Conservation (phyloP, 1,140 invertebrate species). For the Zaprionus capensis region DNA sequence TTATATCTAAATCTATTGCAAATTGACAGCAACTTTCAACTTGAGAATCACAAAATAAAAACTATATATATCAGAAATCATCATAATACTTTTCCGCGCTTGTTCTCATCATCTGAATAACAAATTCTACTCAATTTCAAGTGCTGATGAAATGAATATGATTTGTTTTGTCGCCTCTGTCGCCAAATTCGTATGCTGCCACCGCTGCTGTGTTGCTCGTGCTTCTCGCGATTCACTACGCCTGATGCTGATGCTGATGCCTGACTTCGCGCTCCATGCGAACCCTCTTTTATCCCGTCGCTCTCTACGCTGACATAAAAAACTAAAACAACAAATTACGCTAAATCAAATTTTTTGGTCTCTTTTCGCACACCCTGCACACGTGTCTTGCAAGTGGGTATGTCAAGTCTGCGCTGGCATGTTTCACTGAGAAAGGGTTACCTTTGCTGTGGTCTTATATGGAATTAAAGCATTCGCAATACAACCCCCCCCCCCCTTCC, state of each 20-base stretch:
- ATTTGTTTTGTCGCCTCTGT: constrained; percentile 24
- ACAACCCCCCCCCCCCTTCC: too few species aligned
- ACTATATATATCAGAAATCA: too few species aligned
- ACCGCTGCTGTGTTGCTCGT: background rate
- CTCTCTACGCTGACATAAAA: constrained; percentile 17
- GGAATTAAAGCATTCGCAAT: too few species aligned
- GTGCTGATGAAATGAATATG: background rate
- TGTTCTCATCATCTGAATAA: too few species aligned
- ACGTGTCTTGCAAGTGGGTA: background rate
- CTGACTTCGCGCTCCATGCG: constrained; percentile 12
- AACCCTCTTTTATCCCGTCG: constrained; percentile 5
- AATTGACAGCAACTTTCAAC: too few species aligned
- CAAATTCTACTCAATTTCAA: background rate
- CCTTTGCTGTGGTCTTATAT: too few species aligned
- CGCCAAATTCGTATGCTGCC: constrained; percentile 9
- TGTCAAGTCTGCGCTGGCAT: background rate
- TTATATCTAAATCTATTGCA: too few species aligned
- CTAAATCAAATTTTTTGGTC: constrained; percentile 59
- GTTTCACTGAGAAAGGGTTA: too few species aligned
- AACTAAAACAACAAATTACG: constrained; percentile 68
- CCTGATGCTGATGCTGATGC: constrained; percentile 19
- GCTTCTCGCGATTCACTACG: constrained; percentile 44
- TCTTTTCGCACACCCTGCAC: background rate
- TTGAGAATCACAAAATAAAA: too few species aligned
- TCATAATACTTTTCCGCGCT: too few species aligned